These are phyloP conservation scores for Vidua macroura DNA, from an alignment of 2,113 vertebrate species.

Conservation along the genomic window DNA sequence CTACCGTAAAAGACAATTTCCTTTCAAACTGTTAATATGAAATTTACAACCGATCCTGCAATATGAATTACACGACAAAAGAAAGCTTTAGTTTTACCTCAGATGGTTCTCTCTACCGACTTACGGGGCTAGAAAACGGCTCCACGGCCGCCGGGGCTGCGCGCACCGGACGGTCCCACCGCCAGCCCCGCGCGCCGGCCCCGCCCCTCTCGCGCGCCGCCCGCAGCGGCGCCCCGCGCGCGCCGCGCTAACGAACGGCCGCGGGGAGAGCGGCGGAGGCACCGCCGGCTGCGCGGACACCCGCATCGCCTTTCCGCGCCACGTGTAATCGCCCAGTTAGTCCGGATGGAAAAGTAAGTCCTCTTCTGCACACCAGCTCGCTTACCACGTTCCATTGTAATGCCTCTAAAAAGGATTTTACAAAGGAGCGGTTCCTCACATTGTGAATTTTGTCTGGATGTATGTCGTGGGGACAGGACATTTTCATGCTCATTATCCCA, in stretches of 20 bases:
- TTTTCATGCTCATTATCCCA: too few species aligned
- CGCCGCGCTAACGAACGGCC: too few species aligned
- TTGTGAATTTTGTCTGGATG: too few species aligned
- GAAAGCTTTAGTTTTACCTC: background rate
- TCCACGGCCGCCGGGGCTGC: background rate
- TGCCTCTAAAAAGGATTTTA: background rate
- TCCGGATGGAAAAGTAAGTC: background rate
- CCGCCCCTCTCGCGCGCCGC: too few species aligned
- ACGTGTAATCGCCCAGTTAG: rapidly evolving
- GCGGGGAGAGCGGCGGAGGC: background rate
- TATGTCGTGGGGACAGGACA: too few species aligned
- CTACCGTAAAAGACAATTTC: background rate
- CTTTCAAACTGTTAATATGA: background rate
- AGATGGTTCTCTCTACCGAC: background rate
- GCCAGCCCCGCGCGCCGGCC: too few species aligned
- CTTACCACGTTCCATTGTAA: background rate
- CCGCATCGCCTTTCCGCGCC: background rate
- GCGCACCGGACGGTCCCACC: background rate
- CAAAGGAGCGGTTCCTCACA: background rate
- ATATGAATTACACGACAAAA: rapidly evolving
- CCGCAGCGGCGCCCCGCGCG: background rate
- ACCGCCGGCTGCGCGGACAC: rapidly evolving
- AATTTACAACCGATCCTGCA: background rate
- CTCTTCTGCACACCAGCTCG: too few species aligned
- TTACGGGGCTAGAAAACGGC: background rate